These are phyloP conservation scores for Notamacropus eugenii DNA, from an alignment of 2,797 vertebrate species.

Conservation along the genomic window DNA sequence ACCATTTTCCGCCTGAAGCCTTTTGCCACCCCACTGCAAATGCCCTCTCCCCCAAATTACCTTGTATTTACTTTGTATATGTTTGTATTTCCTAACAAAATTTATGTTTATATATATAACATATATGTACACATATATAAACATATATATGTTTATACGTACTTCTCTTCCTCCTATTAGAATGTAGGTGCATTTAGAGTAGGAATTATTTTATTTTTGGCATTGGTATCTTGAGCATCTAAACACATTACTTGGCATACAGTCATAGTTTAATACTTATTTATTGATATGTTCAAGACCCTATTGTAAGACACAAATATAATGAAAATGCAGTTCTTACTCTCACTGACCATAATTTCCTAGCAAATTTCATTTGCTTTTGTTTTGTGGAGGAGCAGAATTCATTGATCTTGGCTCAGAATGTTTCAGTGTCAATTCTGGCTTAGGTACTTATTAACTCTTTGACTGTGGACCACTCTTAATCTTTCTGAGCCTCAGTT, in stretches of 20 bases:
- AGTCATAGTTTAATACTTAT: background rate
- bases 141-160: background rate
- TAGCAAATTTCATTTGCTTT: background rate
- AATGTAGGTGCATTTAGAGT: background rate
- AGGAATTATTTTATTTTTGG: background rate
- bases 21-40: background rate
- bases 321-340: background rate
- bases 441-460: background rate
- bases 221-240: background rate
- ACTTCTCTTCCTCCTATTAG: background rate
- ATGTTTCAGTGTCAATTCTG: background rate
- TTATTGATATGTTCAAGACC: background rate
- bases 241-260: background rate
- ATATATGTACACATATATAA: too few species aligned
- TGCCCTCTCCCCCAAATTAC: background rate
- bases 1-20: background rate
- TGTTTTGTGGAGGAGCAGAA: background rate
- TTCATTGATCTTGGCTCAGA: background rate
- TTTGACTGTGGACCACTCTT: background rate
- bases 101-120: background rate
- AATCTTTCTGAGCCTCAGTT: background rate
- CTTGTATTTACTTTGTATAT: background rate
- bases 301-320: background rate
- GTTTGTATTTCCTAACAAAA: background rate
- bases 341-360: background rate